Evolutionary conservation across 2,888 invertebrate species (phyloP).

Genomic region (Eugnorisma glareosa): DNA sequence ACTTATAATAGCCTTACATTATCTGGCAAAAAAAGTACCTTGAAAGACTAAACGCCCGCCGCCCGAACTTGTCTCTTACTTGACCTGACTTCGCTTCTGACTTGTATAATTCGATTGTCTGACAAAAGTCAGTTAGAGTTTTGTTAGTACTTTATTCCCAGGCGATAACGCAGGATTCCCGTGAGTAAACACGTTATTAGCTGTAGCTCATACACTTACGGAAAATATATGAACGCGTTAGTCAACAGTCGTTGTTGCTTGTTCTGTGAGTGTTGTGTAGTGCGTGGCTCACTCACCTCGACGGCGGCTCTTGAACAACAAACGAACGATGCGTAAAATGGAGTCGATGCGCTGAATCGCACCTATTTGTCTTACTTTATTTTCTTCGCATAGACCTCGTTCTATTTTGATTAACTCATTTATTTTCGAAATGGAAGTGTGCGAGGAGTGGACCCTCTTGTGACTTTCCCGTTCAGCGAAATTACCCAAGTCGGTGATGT

Average conservation of each 20-base stretch:
- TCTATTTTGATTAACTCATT: conserved; percentile 80
- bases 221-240: conserved; percentile 41
- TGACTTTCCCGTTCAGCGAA: conserved; percentile 76
- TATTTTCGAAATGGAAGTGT: conserved; percentile 78
- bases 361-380: conserved; percentile 64
- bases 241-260: conserved; percentile 25
- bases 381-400: conserved; percentile 63
- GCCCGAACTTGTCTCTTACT: conserved; percentile 41
- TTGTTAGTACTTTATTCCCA: conserved; percentile 59
- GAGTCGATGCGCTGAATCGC: conserved; percentile 52
- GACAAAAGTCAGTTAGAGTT: conserved; percentile 62
- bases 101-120: conserved; percentile 63
- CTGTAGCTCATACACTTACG: conserved; percentile 39
- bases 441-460: conserved; percentile 74
- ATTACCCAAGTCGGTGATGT: conserved; percentile 76
- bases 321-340: conserved; percentile 63
- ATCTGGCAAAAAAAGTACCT: conserved; percentile 24
- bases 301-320: conserved; percentile 36
- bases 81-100: conserved; percentile 60
- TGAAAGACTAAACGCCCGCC: conserved; percentile 24
- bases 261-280: conserved; percentile 20
- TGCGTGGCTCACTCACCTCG: conserved; percentile 27
- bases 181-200: conserved; percentile 55
- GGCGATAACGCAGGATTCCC: conserved; percentile 42
- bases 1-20: conserved; percentile 45